These are phyloP conservation scores for Hypolimnas misippus DNA, from an alignment of 2,888 invertebrate species.

Conservation along the genomic window DNA sequence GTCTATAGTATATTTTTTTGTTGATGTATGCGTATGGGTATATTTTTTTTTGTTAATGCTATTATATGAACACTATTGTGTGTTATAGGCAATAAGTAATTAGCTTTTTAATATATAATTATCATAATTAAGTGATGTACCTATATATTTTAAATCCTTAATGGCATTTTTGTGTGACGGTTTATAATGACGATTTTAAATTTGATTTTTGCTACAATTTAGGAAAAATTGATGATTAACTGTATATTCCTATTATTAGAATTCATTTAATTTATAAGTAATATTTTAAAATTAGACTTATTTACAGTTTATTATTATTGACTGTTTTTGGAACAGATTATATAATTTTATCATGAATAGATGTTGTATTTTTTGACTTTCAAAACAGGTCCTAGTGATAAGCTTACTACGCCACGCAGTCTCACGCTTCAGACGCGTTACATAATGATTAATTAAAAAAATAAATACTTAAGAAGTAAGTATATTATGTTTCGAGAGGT, in stretches of 20 bases:
- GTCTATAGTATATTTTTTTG: not conserved
- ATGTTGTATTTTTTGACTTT: slow-evolving; percentile 14
- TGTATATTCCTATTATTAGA: no score
- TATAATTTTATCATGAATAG: not conserved
- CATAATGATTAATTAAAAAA: slow-evolving; percentile 47
- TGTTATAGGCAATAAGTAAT: no score
- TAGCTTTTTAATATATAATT: no score
- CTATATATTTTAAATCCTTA: no score
- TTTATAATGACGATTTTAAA: no score
- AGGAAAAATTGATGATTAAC: no score
- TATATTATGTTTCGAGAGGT: slow-evolving; percentile 24
- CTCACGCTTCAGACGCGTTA: slow-evolving; percentile 55
- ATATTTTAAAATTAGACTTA: not conserved
- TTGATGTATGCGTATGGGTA: not conserved
- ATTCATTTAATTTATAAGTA: no score
- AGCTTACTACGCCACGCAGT: slow-evolving; percentile 55
- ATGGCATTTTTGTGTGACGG: no score
- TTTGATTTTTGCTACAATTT: no score
- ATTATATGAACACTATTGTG: no score
- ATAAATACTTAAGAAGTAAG: slow-evolving; percentile 36
- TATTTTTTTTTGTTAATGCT: no score
- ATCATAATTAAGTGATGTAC: no score
- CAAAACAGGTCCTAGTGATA: slow-evolving; percentile 20
- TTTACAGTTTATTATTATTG: not conserved
- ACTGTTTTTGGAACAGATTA: not conserved